Evolutionary conservation across 1,140 invertebrate genomes (phyloP).

Genomic region (Carposina sasakii): DNA sequence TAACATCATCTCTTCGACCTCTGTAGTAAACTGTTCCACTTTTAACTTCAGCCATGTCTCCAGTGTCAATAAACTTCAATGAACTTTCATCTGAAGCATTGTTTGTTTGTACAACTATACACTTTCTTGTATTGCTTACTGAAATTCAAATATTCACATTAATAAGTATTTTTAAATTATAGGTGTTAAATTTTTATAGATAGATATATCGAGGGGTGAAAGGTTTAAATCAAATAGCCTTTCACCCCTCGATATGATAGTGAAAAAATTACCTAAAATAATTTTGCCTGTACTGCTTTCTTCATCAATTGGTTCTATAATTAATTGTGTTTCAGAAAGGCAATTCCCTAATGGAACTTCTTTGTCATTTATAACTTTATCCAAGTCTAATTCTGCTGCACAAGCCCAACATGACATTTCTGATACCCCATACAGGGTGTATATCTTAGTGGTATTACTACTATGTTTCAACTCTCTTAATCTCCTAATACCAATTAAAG

Average conservation of each 20-base stretch:
- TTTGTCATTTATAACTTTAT: slow-evolving; percentile 35
- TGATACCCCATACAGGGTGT: slow-evolving; percentile 87
- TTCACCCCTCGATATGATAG: background rate
- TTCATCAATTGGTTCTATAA: slow-evolving; percentile 45
- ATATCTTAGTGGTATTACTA: slow-evolving; percentile 75
- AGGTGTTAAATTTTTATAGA: background rate
- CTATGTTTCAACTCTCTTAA: slow-evolving; percentile 65
- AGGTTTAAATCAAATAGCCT: background rate
- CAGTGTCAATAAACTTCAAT: slow-evolving; percentile 76
- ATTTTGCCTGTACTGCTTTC: slow-evolving; percentile 73
- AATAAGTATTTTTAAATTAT: slow-evolving; percentile 3
- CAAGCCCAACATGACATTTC: slow-evolving; percentile 90
- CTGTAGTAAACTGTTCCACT: slow-evolving; percentile 75
- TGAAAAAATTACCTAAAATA: slow-evolving; percentile 69
- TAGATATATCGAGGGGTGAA: slow-evolving; percentile 9
- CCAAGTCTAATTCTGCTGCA: slow-evolving; percentile 71
- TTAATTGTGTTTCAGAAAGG: slow-evolving; percentile 76
- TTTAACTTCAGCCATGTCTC: slow-evolving; percentile 76
- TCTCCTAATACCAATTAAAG: slow-evolving; percentile 66
- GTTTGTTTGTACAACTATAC: slow-evolving; percentile 75
- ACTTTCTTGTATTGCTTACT: slow-evolving; percentile 77
- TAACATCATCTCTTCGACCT: slow-evolving; percentile 76
- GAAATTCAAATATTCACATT: slow-evolving; percentile 37
- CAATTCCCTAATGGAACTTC: slow-evolving; percentile 74
- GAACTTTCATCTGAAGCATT: slow-evolving; percentile 64